Evolutionary conservation across 1,140 invertebrate species (phyloP).

Genomic region (Brachionus rotundiformis): DNA sequence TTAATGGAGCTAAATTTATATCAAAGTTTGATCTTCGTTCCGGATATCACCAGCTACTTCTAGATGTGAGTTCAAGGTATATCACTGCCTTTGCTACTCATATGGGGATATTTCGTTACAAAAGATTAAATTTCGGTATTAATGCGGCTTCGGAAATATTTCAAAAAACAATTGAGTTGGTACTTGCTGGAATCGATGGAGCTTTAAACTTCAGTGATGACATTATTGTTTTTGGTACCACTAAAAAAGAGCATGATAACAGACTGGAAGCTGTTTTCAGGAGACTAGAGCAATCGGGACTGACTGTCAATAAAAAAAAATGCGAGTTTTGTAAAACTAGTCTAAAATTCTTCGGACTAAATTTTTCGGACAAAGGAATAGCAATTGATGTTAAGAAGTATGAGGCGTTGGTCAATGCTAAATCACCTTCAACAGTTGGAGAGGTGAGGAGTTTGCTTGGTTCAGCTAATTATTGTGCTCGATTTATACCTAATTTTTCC

Average conservation of each 20-base stretch:
- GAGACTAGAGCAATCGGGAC: background rate
- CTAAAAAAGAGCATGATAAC: background rate
- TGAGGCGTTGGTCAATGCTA: background rate
- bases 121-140: too few species aligned
- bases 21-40: background rate
- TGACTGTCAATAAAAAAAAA: background rate
- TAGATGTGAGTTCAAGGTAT: background rate
- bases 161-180: background rate
- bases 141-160: slow-evolving; percentile 6
- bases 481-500: slow-evolving; percentile 60
- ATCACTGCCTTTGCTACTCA: background rate
- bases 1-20: background rate
- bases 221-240: slow-evolving; percentile 4
- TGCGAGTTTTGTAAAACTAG: slow-evolving; percentile 11
- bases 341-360: slow-evolving; percentile 12
- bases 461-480: slow-evolving; percentile 60
- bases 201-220: slow-evolving; percentile 11
- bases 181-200: background rate
- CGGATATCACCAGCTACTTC: background rate
- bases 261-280: background rate
- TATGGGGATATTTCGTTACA: background rate
- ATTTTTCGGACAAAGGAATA: background rate
- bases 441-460: slow-evolving; percentile 54
- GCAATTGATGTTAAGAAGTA: background rate
- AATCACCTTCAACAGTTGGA: background rate